phyloP scores from a whole-genome alignment of 2,888 invertebrate species.

The Philhelius pedissequus region DNA sequence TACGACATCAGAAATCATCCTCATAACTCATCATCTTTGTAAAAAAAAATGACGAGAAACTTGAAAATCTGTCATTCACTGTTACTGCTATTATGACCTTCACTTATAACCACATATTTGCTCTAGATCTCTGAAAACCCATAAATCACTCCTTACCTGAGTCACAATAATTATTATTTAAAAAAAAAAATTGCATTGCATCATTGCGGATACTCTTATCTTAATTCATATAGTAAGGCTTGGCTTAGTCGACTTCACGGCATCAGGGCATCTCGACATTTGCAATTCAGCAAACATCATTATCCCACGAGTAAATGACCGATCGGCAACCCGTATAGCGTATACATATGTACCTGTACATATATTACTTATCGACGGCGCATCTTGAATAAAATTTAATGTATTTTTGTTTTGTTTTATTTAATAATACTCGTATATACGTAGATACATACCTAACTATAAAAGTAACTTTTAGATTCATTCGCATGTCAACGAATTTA shows the following conservation, averaged over 20 bases:
- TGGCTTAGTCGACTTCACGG: background rate
- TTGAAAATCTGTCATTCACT: background rate
- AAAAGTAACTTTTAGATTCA: background rate
- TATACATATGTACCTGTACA: background rate
- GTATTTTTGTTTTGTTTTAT: background rate
- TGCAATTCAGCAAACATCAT: conserved; percentile 6
- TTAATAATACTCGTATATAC: no score
- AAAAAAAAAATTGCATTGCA: background rate
- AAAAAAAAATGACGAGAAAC: background rate
- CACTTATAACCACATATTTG: background rate
- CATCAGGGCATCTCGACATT: background rate
- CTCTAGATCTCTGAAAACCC: background rate
- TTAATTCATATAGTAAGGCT: background rate
- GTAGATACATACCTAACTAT: no score
- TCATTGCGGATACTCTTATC: conserved; percentile 21
- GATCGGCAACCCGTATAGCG: background rate
- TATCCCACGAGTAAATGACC: background rate
- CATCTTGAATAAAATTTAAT: conserved; percentile 33
- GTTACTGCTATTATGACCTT: background rate
- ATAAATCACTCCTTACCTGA: conserved; percentile 38
- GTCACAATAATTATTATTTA: background rate
- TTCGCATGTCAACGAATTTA: conserved; percentile 2
- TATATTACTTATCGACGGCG: background rate
- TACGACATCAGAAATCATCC: background rate
- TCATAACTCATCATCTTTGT: background rate